These are phyloP conservation scores for Semnornis frantzii DNA, from an alignment of 2,113 vertebrate genomes.

Conservation along the genomic window DNA sequence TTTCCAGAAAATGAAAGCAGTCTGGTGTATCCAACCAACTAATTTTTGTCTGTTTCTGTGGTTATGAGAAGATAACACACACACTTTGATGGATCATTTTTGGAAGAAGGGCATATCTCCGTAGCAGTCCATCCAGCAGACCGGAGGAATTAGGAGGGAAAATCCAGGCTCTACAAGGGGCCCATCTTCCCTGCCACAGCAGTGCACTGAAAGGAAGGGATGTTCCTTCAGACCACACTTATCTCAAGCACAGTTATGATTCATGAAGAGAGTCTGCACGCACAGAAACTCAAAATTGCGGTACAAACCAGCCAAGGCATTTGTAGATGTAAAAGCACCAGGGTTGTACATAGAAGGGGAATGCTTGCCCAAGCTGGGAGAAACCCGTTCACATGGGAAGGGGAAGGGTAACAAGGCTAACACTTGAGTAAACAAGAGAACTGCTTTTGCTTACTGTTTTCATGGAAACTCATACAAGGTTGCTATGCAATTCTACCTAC, in stretches of 20 bases:
- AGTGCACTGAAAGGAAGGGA: not conserved
- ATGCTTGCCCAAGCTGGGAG: not conserved
- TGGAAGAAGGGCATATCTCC: not conserved
- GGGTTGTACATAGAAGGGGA: not conserved
- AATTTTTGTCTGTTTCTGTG: constrained; percentile 3
- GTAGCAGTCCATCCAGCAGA: not conserved
- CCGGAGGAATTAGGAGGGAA: not conserved
- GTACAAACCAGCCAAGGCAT: not conserved
- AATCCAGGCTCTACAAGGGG: not conserved
- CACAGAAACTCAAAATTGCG: not conserved
- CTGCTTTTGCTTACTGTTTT: not conserved
- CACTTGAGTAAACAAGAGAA: not conserved
- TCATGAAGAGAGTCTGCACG: not conserved
- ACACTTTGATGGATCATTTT: not conserved
- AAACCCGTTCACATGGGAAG: not conserved
- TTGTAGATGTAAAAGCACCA: not conserved
- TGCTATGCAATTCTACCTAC: not conserved
- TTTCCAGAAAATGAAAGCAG: not conserved
- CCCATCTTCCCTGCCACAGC: not conserved
- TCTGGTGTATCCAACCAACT: not conserved
- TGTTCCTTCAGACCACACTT: not conserved
- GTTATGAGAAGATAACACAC: constrained; percentile 25
- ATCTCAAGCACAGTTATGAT: not conserved
- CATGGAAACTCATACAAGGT: not conserved
- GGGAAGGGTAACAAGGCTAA: not conserved